Evolutionary conservation across 2,797 vertebrate species (phyloP).

Genomic region (Enteromius radiatus): DNA sequence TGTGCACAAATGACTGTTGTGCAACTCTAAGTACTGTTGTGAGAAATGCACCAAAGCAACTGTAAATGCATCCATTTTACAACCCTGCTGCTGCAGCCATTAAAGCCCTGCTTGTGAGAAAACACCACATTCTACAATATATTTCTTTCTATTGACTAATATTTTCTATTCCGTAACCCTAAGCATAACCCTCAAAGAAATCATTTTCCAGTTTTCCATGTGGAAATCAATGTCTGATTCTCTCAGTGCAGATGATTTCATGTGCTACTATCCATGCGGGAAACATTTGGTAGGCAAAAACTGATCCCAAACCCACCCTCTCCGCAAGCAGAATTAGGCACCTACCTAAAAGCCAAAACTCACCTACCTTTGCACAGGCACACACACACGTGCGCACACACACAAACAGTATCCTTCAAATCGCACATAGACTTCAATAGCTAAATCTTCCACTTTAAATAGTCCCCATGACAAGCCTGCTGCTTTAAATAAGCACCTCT

Average conservation of each 20-base stretch:
- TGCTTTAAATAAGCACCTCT: constrained; percentile 80
- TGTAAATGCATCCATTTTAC: not conserved
- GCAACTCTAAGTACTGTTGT: too few relatives aligned
- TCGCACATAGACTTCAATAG: constrained; percentile 72
- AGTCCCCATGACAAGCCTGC: constrained; percentile 77
- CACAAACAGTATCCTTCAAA: constrained; percentile 44
- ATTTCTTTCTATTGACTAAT: constrained; percentile 4
- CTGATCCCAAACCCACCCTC: not conserved
- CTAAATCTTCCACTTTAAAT: constrained; percentile 80
- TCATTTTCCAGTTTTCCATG: not conserved
- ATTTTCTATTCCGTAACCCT: not conserved
- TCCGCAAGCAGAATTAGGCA: not conserved
- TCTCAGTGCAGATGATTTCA: not conserved
- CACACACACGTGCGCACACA: constrained; percentile 24
- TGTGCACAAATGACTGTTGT: too few relatives aligned
- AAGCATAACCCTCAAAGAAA: not conserved
- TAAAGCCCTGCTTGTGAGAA: constrained; percentile 9
- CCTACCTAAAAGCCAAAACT: not conserved
- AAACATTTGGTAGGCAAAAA: constrained; percentile 5
- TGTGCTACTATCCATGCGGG: not conserved
- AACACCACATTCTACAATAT: constrained; percentile 11
- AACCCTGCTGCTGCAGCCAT: constrained; percentile 5
- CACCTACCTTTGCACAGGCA: not conserved
- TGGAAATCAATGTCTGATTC: not conserved
- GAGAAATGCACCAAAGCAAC: too few relatives aligned